Conservation (phyloP, 2,888 invertebrate species). For the Orthosia cruda region DNA sequence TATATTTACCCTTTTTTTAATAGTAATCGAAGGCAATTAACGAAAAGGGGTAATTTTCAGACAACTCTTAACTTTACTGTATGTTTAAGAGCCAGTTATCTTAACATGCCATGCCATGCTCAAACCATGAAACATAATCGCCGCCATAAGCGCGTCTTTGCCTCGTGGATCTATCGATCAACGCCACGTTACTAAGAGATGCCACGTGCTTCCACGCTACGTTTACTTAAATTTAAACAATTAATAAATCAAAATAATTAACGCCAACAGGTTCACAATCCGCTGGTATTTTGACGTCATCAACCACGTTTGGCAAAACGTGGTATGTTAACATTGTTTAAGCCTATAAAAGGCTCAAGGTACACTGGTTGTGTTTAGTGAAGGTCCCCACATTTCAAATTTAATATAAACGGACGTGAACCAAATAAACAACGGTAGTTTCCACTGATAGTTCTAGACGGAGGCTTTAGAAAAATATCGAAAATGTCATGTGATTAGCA, state of each 20-base stretch:
- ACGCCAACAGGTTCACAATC: slow-evolving; percentile 12
- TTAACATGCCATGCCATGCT: too few species aligned
- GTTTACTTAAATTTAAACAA: slow-evolving; percentile 20
- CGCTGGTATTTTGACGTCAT: slow-evolving; percentile 13
- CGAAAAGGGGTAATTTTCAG: too few species aligned
- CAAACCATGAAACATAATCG: neutral
- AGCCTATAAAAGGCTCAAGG: slow-evolving; percentile 47
- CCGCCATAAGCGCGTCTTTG: neutral
- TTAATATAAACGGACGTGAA: slow-evolving; percentile 50
- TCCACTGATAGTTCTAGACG: slow-evolving; percentile 43
- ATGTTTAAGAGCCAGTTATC: too few species aligned
- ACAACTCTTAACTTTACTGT: too few species aligned
- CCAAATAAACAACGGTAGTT: slow-evolving; percentile 69
- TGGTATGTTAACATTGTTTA: slow-evolving; percentile 20
- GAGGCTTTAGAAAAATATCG: slow-evolving; percentile 22
- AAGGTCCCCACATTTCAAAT: slow-evolving; percentile 44
- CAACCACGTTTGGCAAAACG: slow-evolving; percentile 13
- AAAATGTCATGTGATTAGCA: slow-evolving; percentile 22
- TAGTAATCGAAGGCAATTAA: too few species aligned
- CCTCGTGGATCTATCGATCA: slow-evolving; percentile 2
- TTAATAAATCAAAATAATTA: slow-evolving; percentile 32
- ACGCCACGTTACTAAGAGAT: slow-evolving; percentile 6
- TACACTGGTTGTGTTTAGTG: slow-evolving; percentile 13
- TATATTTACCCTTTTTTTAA: too few species aligned
- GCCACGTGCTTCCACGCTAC: slow-evolving; percentile 14